Conservation (phyloP, 2,888 invertebrate genomes). For the Crossocerus cetratus region DNA sequence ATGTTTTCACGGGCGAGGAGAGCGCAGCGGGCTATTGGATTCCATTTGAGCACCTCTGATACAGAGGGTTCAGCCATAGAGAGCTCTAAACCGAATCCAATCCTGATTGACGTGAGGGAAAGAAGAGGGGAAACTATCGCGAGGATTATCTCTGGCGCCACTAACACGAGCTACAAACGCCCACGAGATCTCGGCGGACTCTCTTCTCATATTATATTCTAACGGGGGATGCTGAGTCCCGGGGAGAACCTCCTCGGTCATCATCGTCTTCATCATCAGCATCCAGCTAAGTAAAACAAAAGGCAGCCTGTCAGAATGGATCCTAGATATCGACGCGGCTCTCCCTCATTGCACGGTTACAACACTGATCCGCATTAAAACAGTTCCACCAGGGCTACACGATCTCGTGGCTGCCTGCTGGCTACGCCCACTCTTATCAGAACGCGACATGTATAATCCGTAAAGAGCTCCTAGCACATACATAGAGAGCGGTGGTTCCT, state of each 20-base stretch:
- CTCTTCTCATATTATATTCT: constrained; percentile 58
- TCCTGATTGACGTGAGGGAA: constrained; percentile 75
- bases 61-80: constrained; percentile 67
- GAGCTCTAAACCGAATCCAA: constrained; percentile 74
- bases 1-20: constrained; percentile 13
- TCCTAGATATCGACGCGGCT: constrained; percentile 50
- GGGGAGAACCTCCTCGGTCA: constrained; percentile 58
- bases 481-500: constrained; percentile 32
- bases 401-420: constrained; percentile 26
- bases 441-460: constrained; percentile 57
- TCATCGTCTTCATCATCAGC: constrained; percentile 65
- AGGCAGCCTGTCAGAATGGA: constrained; percentile 59
- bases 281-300: constrained; percentile 64
- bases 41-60: constrained; percentile 70
- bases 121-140: constrained; percentile 72
- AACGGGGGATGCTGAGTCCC: constrained; percentile 51
- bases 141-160: constrained; percentile 76
- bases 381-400: constrained; percentile 35
- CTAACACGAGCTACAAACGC: constrained; percentile 66
- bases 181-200: constrained; percentile 58
- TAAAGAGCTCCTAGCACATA: constrained; percentile 47
- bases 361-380: constrained; percentile 60
- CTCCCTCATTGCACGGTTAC: constrained; percentile 44
- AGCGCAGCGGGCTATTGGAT: constrained; percentile 50
- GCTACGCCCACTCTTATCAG: constrained; percentile 51